Evolutionary conservation across 2,797 vertebrate genomes (phyloP), one percentile per base, ranked within the genome.

Genomic region (Acanthurus lineatus): DNA sequence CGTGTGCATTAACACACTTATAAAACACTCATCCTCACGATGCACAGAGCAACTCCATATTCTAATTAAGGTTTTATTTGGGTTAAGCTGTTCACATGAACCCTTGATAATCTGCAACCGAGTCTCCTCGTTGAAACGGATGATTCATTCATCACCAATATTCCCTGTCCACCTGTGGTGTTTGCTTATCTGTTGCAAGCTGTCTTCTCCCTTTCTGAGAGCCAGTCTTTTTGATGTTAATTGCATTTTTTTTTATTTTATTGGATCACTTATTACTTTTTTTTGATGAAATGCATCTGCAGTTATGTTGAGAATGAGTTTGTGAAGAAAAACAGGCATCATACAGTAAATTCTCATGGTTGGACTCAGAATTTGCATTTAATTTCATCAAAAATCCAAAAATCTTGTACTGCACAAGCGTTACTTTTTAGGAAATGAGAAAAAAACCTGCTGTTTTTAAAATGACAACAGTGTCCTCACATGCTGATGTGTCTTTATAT

Each of bases 81-180:
- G 58, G 60, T 80, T 69, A 71, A 85, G 40, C 40, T 75, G 72
- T 28, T 79, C 63, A 77, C 75, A 65, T 52, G 6, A 49, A 74
- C 45, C 42, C 28, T 20, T 56, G 10, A 81, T 73, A 64, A 81
- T 60, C 59, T 76, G 65, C 5, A 69, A 76, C 58, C 9, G 69
- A 84, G 38, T 67, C 64, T 72, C 42, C 44, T 28, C 12, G 59
- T 35, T 72, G 51, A 61, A 44, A 49, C 57, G 19, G 75, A 79
- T 73, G 28, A 81, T 69, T 79, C 60, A 61, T 48, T 58, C 40
- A 58, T 49, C 51, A 0, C 35, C 8, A 12, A 45, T 71, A 17
- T 40, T 60, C 38, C 28, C 19, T 14, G 53, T 69, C 66, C 74
- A 79, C 59, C 59, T 80, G 64, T 63, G 58, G 70, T 19, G 51